Evolutionary conservation across 1,140 invertebrate genomes (phyloP), one percentile per base, ranked within the genome.

Genomic region (Whitmania pigra): DNA sequence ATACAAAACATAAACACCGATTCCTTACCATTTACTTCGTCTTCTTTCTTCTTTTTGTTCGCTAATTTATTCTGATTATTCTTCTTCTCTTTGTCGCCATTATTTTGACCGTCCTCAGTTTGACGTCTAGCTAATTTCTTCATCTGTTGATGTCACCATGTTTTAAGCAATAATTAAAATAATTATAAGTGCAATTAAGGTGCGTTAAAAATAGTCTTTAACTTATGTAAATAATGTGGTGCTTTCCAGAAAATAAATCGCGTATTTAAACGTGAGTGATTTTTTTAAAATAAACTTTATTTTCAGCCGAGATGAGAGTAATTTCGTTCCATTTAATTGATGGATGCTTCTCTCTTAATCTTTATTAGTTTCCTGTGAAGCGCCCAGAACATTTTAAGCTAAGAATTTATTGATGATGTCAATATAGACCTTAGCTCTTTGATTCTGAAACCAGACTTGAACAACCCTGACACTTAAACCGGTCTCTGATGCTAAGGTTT

Each of bases 361-460:
- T 49, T 49, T 49, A 49, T 49, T 49, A 49, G 43, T 11, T 49
- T 49, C 9, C 9, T 17, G 43, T 49, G 43, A 49, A 17, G 43
- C 43, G 43, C 43, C 31, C 43, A 49, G 43, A 49, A 4, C 43
- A 49, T 49, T 49, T 49, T 49, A 49, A 49, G 43, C 43, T 49
- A 49, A 49, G 43, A 49, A 17, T 49, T 3, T 49, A 49, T 49
- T 49, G 43, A 49, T 7, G 43, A 49, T 49, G 5, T 11, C 0
- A 5, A 11, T 49, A 13, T n/a, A 63, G 90, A 96, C 94, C 84
- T 97, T 97, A 18, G 94, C 94, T 72, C 94, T 83, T 79, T 92
- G 90, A 81, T 97, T 97, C 83, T 97, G 94, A 82, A 98, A 99
- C 95, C 95, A 99, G 0, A 99, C 95, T 84, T 99, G 95, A 0